Evolutionary conservation across 2,888 invertebrate species (phyloP).

Genomic region (Plagiodera versicolora): DNA sequence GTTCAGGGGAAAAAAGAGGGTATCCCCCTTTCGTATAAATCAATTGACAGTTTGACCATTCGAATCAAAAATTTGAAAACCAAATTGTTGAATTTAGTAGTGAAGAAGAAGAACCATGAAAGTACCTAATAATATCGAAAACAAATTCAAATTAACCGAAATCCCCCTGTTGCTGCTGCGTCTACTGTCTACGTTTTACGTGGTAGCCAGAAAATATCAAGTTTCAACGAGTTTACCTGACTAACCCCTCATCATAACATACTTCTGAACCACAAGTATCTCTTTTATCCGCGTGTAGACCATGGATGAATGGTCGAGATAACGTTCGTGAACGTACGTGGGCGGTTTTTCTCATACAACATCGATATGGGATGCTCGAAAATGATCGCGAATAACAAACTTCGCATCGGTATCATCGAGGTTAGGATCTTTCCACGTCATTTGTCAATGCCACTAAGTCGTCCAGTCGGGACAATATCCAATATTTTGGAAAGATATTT

Average conservation of each 20-base stretch:
- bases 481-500: no score
- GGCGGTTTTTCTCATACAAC: slow-evolving; percentile 1
- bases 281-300: neutral
- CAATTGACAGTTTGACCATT: no score
- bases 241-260: neutral
- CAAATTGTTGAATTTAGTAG: no score
- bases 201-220: neutral
- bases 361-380: neutral
- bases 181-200: neutral
- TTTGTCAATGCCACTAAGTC: no score
- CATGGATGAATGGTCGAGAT: slow-evolving; percentile 14
- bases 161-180: no score
- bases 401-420: neutral
- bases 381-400: neutral
- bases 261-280: neutral
- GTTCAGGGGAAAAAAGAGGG: no score
- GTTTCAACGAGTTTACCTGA: neutral
- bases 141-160: neutral
- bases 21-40: no score
- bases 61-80: no score
- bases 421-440: neutral
- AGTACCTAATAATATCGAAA: no score
- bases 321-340: slow-evolving; percentile 11
- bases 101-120: no score
- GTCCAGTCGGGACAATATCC: no score